These are phyloP conservation scores for Coleophora deauratella DNA, from an alignment of 2,888 invertebrate species.

Conservation along the genomic window DNA sequence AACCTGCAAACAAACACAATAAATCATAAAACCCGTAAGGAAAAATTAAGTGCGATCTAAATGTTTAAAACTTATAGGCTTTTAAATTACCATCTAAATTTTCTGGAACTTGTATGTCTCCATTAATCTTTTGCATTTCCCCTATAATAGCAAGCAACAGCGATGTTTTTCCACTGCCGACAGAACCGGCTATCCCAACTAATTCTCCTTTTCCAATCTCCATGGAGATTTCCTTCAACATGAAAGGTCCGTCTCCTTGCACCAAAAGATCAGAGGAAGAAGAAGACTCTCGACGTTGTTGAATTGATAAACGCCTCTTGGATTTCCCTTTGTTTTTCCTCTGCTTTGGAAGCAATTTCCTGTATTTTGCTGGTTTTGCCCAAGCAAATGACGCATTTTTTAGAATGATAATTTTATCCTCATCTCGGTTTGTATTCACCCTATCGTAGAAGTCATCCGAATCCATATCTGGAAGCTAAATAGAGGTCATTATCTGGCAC, in stretches of 20 bases:
- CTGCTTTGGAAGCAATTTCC: conserved; percentile 33
- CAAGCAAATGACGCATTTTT: conserved; percentile 76
- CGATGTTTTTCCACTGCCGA: conserved; percentile 94
- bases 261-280: conserved; percentile 34
- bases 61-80: too few relatives aligned
- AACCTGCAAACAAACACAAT: conserved; percentile 63
- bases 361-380: conserved; percentile 53
- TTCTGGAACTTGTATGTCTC: conserved; percentile 80
- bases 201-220: conserved; percentile 79
- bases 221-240: conserved; percentile 43
- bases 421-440: conserved; percentile 58
- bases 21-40: not conserved
- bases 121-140: conserved; percentile 82
- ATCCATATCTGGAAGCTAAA: conserved; percentile 77
- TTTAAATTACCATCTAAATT: conserved; percentile 71
- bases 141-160: conserved; percentile 89
- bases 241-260: conserved; percentile 39
- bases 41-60: not conserved
- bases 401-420: conserved; percentile 74
- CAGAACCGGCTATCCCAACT: conserved; percentile 89
- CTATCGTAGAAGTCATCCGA: conserved; percentile 76
- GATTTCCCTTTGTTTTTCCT: conserved; percentile 69
- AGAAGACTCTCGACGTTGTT: conserved; percentile 39
- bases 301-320: conserved; percentile 47
- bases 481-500: conserved; percentile 3